Base-by-base conservation (phyloP, 2,888 invertebrate species). In the Deilephila porcellus region DNA sequence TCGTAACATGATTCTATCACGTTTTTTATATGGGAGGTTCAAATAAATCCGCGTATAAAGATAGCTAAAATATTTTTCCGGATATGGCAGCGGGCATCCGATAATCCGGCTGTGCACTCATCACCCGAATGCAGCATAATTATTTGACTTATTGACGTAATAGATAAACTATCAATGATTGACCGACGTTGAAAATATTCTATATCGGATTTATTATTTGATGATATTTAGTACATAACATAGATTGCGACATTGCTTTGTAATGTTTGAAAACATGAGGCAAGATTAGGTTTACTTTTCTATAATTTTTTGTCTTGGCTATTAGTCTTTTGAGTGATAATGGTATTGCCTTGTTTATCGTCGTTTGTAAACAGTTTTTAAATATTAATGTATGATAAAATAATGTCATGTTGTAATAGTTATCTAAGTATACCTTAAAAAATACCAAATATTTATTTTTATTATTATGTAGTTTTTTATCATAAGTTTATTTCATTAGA, bases 151-250 rank as follows among this genome's bases (percentile, higher is more conserved):
- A 60, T 67, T 74, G 72, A 74, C 74, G 74, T 45, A 74, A 70
- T 34, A 59, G 74, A 71, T 73, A 74, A 32, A 72, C 37, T 74
- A 74, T 72, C 72, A 60, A 72, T 70, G 74, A 70, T 74, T 70
- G 62, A 70, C 52, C 20, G 63, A 64, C 29, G 29, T 60, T 70
- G n/a, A 60, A 60, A 74, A 71, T 56, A 53, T 20, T 60, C 4
- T 60, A 70, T 56, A 70, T 56, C 74, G 62, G 53, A 71, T 71
- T 71, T 56, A 60, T 62, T 59, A 53, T 53, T 60, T n/a, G 37
- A 71, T 60, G 45, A 45, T 60, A 20, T 7, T 20, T 25, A 37
- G 4, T 34, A 29, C 59, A 60, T 60, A 71, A 60, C 20, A 71
- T 34, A 17, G 7, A 63, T 7, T 29, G 25, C 37, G n/a, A 14